Evolutionary conservation across 1,140 invertebrate species (phyloP), one percentile per base, ranked within the genome.

Genomic region (Drosophila prosaltans): DNA sequence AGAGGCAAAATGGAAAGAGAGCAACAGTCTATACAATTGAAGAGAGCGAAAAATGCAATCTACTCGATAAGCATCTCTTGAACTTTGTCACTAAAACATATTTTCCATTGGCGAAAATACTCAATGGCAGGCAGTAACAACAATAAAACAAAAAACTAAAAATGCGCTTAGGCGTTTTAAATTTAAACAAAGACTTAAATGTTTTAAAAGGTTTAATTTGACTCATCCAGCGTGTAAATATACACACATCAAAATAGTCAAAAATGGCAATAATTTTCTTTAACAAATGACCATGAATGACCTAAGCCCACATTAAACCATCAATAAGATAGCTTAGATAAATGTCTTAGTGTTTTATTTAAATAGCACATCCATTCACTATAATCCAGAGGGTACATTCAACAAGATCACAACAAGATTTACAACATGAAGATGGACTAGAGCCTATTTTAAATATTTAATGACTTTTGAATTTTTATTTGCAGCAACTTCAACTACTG

Each of bases 401-500:
- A 36, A 4, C 6, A 36, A 5, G 3, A 36, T 36, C 32, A 16
- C 16, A 16, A 16, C 3, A 5, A 36, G 3, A 6, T 36, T 36
- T 36, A 6, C 3, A 5, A 7, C 3, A 5, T 36, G 6, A 30
- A 30, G 28, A 30, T 30, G 28, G 2, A 36, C 32, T 36, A 36
- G 6, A 1, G 6, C 32, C 61, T 28, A 61, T 69, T 70, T 45
- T 7, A 11, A n/a, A 48, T 66, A 40, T 70, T 64, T 39, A 45
- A 24, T 61, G 26, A 45, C 2, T 68, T 28, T 61, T 16, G 26
- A 54, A n/a, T 54, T 6, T 71, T 39, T 71, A 21, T 54, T 78
- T 79, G n/a, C 79, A 91, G 90, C 85, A 78, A 63, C 85, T 77
- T 71, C 57, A 60, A 26, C 28, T 79, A 41, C n/a, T 80, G 43